Conservation (phyloP, 1,140 invertebrate species). For the Lucilia cuprina region DNA sequence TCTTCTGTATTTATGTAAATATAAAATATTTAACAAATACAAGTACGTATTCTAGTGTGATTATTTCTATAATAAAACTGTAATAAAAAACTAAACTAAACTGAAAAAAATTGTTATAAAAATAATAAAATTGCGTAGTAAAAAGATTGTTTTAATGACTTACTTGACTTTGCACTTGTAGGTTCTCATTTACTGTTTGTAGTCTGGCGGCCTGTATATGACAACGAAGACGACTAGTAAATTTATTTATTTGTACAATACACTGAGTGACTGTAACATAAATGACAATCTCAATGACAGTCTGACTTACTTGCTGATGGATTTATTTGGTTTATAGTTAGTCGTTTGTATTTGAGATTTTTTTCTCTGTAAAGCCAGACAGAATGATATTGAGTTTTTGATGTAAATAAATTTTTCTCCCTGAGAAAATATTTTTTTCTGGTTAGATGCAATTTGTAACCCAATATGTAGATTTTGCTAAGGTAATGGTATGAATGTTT, state of each 20-base stretch:
- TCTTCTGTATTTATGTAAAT: no score
- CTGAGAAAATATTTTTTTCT: no score
- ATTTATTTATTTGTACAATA: neutral
- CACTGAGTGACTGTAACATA: neutral
- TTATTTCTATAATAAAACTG: no score
- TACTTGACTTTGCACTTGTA: slow-evolving; percentile 32
- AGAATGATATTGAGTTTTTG: no score
- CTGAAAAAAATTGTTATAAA: neutral
- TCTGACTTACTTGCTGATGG: neutral
- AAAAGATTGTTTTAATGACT: slow-evolving; percentile 14
- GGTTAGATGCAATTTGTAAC: no score
- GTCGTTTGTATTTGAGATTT: neutral
- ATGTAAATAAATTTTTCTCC: no score
- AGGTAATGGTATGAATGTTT: no score
- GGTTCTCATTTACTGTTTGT: neutral
- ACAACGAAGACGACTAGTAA: neutral
- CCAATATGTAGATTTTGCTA: no score
- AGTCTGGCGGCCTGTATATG: no score
- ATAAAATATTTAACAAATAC: no score
- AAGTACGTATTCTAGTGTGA: no score
- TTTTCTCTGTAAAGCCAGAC: no score
- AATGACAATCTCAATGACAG: neutral
- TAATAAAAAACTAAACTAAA: neutral
- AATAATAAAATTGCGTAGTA: neutral
- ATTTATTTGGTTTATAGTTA: neutral